Evolutionary conservation across 2,888 invertebrate genomes (phyloP), one percentile per base, ranked within the genome.

Genomic region (Epistrophe grossulariae): DNA sequence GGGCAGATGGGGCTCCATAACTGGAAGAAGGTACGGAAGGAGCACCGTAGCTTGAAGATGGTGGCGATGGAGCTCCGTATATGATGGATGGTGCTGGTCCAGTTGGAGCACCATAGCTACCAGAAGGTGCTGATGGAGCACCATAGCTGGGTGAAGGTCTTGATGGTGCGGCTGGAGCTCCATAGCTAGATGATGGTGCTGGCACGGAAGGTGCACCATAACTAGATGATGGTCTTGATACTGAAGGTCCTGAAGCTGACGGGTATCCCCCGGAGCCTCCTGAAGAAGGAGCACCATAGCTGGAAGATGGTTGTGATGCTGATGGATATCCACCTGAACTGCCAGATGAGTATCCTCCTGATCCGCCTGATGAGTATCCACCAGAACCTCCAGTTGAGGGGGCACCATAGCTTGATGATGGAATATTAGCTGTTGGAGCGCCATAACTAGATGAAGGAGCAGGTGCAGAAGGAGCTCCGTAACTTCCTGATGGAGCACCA

Each of bases 201-300:
- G 52, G 90, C 4, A 92, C 92, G 52, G 90, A 90, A 38, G 83
- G 84, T 0, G 94, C 93, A 4, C 94, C 94, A 87, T 95, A 95
- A 55, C 93, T 93, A 0, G 93, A 93, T 0, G 94, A 93, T 1
- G 95, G 94, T 35, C 66, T 52, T 45, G 66, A 48, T 48, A 90
- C 90, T 68, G 73, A 6, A 11, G 62, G 62, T 45, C 93, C 55
- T 91, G 89, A 62, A 59, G 31, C 59, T 52, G 74, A 62, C 17
- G 74, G 24, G 24, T 70, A 70, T 11, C 70, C 40, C 1, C 52
- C 48, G 15, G 92, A 38, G 9, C 59, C 45, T 38, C 72, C 72
- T 94, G 94, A 24, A 72, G 91, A 91, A 10, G 93, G 93, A 3
- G 92, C 91, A 57, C 92, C 92, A 55, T 92, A 92, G 62, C 90